Conservation (phyloP, 2,888 invertebrate species). For the Cordilura impudica region DNA sequence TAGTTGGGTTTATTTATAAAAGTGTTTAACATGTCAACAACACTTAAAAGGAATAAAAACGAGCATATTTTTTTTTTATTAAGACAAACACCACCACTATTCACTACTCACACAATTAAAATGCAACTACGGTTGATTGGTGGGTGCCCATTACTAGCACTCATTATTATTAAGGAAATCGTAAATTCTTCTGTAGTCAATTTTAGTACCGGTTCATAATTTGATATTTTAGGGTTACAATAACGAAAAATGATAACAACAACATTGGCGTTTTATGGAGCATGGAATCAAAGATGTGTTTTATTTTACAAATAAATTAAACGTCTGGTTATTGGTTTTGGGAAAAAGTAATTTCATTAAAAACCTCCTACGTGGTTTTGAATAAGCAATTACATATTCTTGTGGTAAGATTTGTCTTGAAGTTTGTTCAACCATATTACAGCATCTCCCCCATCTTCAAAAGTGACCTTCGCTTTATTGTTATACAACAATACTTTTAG, state of each 20-base stretch:
- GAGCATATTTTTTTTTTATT: constrained; percentile 1
- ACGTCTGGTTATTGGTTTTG: background rate
- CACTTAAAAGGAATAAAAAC: constrained; percentile 51
- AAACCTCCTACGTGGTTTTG: background rate
- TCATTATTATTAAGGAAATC: background rate
- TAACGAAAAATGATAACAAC: background rate
- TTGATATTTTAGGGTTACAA: background rate
- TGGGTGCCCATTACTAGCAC: background rate
- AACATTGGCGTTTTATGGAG: background rate
- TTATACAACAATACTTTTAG: too few species aligned
- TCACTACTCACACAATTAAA: background rate
- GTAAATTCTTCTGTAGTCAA: background rate
- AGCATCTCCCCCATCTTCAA: background rate
- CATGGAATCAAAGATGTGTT: background rate
- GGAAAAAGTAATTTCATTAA: background rate
- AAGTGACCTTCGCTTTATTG: too few species aligned
- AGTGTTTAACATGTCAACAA: constrained; percentile 56
- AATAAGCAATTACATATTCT: background rate
- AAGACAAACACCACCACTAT: background rate
- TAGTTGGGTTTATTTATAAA: constrained; percentile 26
- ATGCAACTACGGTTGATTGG: too few species aligned
- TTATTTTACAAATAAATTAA: too few species aligned
- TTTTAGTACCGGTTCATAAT: background rate
- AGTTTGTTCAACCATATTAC: background rate
- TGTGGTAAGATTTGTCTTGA: too few species aligned